Evolutionary conservation across 2,113 vertebrate species (phyloP).

Genomic region (Psilopogon haemacephalus): DNA sequence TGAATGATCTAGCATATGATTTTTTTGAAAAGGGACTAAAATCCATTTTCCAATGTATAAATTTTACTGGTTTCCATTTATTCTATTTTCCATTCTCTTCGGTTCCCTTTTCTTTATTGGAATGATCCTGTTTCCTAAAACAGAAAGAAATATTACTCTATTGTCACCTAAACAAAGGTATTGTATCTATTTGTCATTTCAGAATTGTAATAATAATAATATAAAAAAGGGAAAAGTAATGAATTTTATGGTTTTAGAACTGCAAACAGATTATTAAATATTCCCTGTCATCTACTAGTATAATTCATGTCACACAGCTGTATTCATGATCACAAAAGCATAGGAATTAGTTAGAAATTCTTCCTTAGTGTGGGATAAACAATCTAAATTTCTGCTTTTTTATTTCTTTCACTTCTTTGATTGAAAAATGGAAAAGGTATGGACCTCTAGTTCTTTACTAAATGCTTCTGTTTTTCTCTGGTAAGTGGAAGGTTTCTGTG

Average conservation of each 20-base stretch:
- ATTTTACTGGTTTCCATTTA: not conserved
- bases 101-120: not conserved
- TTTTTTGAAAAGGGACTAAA: not conserved
- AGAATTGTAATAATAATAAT: not conserved
- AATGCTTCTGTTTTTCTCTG: not conserved
- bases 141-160: not conserved
- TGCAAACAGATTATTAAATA: not conserved
- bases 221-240: not conserved
- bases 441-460: not conserved
- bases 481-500: not conserved
- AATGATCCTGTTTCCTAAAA: not conserved
- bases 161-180: not conserved
- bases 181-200: not conserved
- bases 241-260: not conserved
- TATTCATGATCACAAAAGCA: not conserved
- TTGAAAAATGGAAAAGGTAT: not conserved
- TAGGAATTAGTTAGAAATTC: not conserved
- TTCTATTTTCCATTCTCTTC: not conserved
- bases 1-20: not conserved
- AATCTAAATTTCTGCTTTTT: not conserved
- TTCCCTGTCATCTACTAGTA: not conserved
- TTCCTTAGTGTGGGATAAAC: not conserved
- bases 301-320: not conserved
- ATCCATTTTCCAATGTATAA: not conserved
- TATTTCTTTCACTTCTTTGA: not conserved